Percentiles rank a stretch among this genome's conserved stretches.
Conservation (phyloP, 2,888 invertebrate species). For the Pegoplata infirma region DNA sequence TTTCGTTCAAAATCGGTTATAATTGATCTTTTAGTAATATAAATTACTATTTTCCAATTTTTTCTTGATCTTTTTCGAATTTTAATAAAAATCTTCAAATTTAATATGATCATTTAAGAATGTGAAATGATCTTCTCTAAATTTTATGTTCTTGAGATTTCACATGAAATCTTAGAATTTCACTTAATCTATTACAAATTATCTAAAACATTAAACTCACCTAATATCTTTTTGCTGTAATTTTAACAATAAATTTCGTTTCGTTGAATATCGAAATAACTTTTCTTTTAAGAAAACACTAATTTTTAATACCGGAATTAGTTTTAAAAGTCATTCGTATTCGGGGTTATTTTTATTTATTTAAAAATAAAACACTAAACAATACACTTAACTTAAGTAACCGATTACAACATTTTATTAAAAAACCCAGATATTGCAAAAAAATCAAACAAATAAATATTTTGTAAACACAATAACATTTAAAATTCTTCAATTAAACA, state of each 20-base stretch:
- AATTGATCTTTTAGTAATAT: too few species aligned
- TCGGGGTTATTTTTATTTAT: background rate
- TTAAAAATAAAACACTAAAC: background rate
- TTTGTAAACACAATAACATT: background rate
- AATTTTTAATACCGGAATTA: background rate
- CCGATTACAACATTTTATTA: background rate
- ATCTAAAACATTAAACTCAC: conserved; percentile 18
- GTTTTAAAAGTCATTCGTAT: conserved; percentile 3
- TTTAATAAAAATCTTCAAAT: too few species aligned
- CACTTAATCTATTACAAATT: too few species aligned
- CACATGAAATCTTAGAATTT: too few species aligned
- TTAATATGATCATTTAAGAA: too few species aligned
- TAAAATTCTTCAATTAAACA: conserved; percentile 13
- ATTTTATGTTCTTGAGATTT: too few species aligned
- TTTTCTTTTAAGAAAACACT: conserved; percentile 6
- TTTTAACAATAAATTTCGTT: conserved; percentile 1
- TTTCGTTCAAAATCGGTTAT: too few species aligned
- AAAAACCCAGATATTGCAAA: conserved; percentile 20
- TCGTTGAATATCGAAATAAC: conserved; percentile 29
- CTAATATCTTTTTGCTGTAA: background rate
- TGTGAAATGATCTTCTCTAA: too few species aligned
- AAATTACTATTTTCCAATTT: too few species aligned
- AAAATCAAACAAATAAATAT: conserved; percentile 11
- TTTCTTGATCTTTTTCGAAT: too few species aligned
- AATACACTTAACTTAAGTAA: background rate